phyloP scores from a whole-genome alignment of 2,113 vertebrate species.

The Brachyistius frenatus region DNA sequence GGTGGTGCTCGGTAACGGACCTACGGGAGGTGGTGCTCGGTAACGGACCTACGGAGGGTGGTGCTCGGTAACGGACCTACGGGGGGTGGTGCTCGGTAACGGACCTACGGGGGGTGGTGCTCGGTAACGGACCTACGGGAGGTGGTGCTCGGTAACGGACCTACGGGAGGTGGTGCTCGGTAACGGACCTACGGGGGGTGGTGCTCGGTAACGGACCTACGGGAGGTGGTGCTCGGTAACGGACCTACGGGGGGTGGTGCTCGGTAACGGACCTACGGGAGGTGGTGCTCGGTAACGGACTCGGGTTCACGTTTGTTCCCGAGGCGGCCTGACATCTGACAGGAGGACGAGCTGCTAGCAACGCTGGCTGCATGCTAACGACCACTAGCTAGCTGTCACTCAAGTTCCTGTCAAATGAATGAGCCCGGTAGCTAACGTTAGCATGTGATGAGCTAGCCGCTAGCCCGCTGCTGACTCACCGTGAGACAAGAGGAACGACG shows the following conservation, averaged over 20 bases:
- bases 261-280: not conserved
- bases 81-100: too few relatives aligned
- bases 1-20: too few relatives aligned
- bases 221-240: not conserved
- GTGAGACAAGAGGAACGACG: constrained; percentile 41
- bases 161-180: too few relatives aligned
- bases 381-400: constrained; percentile 40
- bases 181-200: too few relatives aligned
- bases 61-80: too few relatives aligned
- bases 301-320: constrained; percentile 11
- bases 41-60: too few relatives aligned
- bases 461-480: constrained; percentile 83
- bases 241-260: not conserved
- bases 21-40: too few relatives aligned
- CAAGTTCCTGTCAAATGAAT: constrained; percentile 56
- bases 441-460: constrained; percentile 56
- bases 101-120: too few relatives aligned
- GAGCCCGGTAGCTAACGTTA: constrained; percentile 50
- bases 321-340: constrained; percentile 39
- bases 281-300: not conserved
- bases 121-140: too few relatives aligned
- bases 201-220: not conserved
- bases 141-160: too few relatives aligned
- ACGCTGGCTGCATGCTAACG: constrained; percentile 27
- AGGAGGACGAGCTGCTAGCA: constrained; percentile 31